Evolutionary conservation across 2,888 invertebrate species (phyloP), one percentile per base, ranked within the genome.

Genomic region (Drosophila incognita): DNA sequence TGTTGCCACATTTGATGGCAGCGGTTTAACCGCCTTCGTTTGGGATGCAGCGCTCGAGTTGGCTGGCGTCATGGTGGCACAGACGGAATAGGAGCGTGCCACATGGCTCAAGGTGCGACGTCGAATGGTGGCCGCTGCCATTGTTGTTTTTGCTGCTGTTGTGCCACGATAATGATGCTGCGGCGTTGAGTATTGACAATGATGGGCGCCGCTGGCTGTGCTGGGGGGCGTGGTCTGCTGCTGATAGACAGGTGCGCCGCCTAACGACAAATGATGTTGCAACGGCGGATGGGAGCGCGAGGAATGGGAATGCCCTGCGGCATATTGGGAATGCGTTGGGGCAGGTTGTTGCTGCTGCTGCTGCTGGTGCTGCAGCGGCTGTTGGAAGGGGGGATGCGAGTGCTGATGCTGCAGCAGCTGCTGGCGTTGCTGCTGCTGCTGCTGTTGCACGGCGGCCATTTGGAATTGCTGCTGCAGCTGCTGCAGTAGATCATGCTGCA

Each of bases 261-360:
- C 94, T 93, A 94, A 94, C 76, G 92, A 92, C 78, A 89, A 77
- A 77, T 89, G 92, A 90, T 92, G 93, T 61, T 92, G 92, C 72
- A 92, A 61, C 59, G 91, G 92, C 63, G 92, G 62, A 61, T 77
- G 77, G 35, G 74, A 21, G 54, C 61, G 79, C 35, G 48, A 21
- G 31, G 48, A 18, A 62, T 61, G 60, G 31, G 56, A 27, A 54
- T 79, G 64, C 79, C 66, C 58, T 27, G 38, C 5, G 11, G 33
- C 36, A 59, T 76, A 74, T 38, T 59, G 66, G 18, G 79, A 79
- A 74, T 81, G 89, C 63, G 81, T 83, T 24, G 92, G 91, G 54
- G 88, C 73, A 29, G 89, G 92, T 57, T 91, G 91, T 66, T 89
- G 88, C 21, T 82, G 85, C 51, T 83, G 66, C 52, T 74, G 76